Conservation (phyloP, 2,797 vertebrate genomes). For the Diplodus puntazzo region DNA sequence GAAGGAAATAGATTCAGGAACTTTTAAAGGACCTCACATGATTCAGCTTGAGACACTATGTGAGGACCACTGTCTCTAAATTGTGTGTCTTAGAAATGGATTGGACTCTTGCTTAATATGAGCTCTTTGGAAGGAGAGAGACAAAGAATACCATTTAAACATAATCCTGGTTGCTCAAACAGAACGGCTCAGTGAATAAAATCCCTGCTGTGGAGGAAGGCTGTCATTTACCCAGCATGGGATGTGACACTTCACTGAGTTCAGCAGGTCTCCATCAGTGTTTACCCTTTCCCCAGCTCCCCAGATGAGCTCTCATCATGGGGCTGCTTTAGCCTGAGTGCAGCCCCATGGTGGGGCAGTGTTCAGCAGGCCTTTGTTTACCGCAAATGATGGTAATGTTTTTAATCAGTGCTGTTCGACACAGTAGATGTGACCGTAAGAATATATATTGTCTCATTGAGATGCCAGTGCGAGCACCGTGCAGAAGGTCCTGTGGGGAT, state of each 20-base stretch:
- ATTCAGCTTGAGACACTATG: constrained; percentile 37
- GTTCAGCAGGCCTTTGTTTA: not conserved
- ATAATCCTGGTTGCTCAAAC: constrained; percentile 68
- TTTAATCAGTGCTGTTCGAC: constrained; percentile 26
- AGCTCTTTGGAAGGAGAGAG: constrained; percentile 45
- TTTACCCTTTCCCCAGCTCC: constrained; percentile 71
- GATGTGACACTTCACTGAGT: constrained; percentile 70
- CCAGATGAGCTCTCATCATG: constrained; percentile 69
- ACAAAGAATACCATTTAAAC: constrained; percentile 57
- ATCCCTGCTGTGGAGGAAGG: constrained; percentile 66
- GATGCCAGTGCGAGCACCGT: constrained; percentile 30
- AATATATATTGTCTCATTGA: constrained; percentile 37
- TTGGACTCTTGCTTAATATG: constrained; percentile 49
- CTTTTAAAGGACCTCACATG: constrained; percentile 35
- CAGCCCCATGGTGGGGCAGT: not conserved
- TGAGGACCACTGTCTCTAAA: constrained; percentile 34
- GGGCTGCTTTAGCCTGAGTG: constrained; percentile 28
- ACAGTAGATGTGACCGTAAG: not conserved
- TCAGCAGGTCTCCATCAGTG: constrained; percentile 69
- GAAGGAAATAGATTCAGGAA: constrained; percentile 28
- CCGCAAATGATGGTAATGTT: not conserved
- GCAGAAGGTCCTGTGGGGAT: constrained; percentile 42
- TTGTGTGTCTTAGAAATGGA: constrained; percentile 46
- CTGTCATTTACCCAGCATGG: constrained; percentile 77
- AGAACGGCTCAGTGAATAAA: constrained; percentile 71